Conservation (phyloP, 2,888 invertebrate species). For the Phortica okadai region DNA sequence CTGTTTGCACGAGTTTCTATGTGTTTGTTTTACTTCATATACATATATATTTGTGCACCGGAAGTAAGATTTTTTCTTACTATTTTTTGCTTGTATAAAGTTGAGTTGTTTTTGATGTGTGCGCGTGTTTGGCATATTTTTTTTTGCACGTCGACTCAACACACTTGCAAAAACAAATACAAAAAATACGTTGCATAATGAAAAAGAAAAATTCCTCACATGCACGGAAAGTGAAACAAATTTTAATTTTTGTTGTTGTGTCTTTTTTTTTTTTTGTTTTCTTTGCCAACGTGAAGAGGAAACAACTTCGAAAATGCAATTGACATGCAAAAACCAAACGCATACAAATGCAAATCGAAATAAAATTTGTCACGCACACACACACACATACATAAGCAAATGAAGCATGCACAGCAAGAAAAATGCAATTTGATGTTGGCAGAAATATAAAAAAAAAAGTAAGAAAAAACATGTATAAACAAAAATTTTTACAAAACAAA, state of each 20-base stretch:
- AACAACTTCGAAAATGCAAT: slow-evolving; percentile 1
- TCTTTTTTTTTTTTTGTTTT: not conserved
- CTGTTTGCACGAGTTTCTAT: not conserved
- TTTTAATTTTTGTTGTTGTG: not conserved
- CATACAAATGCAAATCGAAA: slow-evolving; percentile 26
- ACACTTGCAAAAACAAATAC: not conserved
- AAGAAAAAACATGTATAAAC: not conserved
- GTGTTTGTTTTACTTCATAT: not conserved
- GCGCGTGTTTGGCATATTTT: slow-evolving; percentile 24
- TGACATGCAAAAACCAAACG: slow-evolving; percentile 10
- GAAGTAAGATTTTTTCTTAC: slow-evolving; percentile 15
- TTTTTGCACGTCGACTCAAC: not conserved
- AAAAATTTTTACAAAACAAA: not conserved
- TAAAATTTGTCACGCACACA: slow-evolving; percentile 27
- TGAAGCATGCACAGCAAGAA: not conserved
- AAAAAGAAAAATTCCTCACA: not conserved
- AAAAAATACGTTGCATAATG: not conserved
- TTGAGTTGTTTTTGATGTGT: slow-evolving; percentile 29
- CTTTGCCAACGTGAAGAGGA: not conserved
- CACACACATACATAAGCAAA: not conserved
- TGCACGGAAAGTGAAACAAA: slow-evolving; percentile 17
- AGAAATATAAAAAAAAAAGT: not conserved
- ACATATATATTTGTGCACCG: not conserved
- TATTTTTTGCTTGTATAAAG: not conserved
- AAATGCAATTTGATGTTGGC: slow-evolving; percentile 7